These are phyloP conservation scores for Periophthalmus modestus DNA, from an alignment of 2,113 vertebrate genomes.

Conservation along the genomic window DNA sequence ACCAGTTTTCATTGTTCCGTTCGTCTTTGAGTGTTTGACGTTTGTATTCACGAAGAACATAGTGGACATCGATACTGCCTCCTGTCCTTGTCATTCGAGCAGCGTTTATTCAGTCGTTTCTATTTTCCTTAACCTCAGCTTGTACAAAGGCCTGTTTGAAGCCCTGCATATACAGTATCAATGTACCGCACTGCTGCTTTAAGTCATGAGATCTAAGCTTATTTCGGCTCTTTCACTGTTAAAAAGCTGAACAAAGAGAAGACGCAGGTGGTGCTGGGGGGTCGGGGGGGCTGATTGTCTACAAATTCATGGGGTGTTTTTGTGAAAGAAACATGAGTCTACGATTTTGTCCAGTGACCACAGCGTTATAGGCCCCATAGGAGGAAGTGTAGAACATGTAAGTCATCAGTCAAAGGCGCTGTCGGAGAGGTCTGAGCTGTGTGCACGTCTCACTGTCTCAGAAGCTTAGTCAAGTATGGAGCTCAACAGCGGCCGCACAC, in stretches of 20 bases:
- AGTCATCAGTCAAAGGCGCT: neutral
- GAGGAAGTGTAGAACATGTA: neutral
- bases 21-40: neutral
- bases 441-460: too few relatives aligned
- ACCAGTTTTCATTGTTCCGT: conserved; percentile 25
- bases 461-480: too few relatives aligned
- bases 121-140: conserved; percentile 12
- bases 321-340: conserved; percentile 39
- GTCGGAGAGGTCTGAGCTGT: neutral
- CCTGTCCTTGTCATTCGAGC: conserved; percentile 37
- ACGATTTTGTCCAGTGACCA: neutral
- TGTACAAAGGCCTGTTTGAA: conserved; percentile 12
- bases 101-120: conserved; percentile 23
- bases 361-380: neutral
- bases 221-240: neutral
- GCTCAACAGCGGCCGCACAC: too few relatives aligned
- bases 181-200: neutral
- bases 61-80: neutral
- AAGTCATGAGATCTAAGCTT: conserved; percentile 6
- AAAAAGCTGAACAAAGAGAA: neutral
- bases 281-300: neutral
- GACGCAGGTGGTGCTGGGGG: neutral
- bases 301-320: neutral
- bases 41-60: conserved; percentile 17
- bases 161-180: neutral